Conservation (phyloP, 2,797 vertebrate species). For the Characodon lateralis region DNA sequence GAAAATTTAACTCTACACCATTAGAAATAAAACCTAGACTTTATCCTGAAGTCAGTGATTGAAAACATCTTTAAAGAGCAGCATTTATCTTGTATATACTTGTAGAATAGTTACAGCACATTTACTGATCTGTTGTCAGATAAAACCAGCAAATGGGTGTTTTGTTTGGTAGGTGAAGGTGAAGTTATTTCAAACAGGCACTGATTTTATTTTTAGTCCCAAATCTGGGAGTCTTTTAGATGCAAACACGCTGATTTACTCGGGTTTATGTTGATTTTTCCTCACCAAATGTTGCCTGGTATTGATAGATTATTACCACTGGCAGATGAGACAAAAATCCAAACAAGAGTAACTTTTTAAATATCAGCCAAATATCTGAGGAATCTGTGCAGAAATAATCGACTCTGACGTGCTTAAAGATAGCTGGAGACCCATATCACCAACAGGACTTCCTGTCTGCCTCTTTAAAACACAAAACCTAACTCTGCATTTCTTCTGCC, state of each 20-base stretch:
- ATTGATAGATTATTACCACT: not conserved
- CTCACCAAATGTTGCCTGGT: not conserved
- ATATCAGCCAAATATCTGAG: not conserved
- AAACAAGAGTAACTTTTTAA: not conserved
- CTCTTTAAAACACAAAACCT: not conserved
- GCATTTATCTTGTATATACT: not conserved
- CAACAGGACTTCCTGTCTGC: slow-evolving; percentile 1
- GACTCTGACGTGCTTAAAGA: not conserved
- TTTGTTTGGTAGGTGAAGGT: not conserved
- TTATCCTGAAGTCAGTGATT: not conserved
- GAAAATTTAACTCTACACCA: not conserved
- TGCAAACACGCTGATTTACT: too few species aligned
- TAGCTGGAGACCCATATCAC: not conserved
- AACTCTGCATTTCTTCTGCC: not conserved
- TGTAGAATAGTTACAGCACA: not conserved
- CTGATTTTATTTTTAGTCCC: too few species aligned
- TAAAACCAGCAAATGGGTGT: not conserved
- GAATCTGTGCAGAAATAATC: not conserved
- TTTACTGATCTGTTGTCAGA: not conserved
- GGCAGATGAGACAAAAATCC: too few species aligned
- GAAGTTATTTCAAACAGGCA: too few species aligned
- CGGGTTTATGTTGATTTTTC: not conserved
- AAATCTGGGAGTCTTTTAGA: too few species aligned
- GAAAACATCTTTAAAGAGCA: not conserved
- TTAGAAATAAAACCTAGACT: not conserved